Conservation (phyloP, 2,797 vertebrate genomes). For the Bradypodion pumilum region DNA sequence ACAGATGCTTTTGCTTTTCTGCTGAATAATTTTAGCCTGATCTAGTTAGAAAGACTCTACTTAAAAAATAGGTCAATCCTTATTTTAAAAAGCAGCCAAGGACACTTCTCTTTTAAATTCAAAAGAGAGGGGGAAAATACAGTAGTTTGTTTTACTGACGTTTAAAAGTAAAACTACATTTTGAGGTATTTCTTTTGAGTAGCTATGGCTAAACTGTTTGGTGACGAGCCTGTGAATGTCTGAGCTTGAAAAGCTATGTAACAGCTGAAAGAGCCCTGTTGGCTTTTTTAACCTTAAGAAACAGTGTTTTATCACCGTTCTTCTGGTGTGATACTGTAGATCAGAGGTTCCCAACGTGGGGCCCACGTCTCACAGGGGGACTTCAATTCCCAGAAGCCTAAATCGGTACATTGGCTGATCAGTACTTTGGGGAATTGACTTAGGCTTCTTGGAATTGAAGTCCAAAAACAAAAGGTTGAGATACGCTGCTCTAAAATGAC, state of each 20-base stretch:
- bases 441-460: too few species aligned
- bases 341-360: too few species aligned
- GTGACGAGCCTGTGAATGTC: conserved; percentile 39
- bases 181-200: conserved; percentile 45
- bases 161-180: conserved; percentile 31
- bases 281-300: conserved; percentile 47
- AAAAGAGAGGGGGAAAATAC: conserved; percentile 10
- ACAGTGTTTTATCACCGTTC: conserved; percentile 57
- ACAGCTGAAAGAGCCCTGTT: conserved; percentile 54
- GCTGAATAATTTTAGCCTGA: conserved; percentile 6
- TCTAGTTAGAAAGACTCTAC: neutral
- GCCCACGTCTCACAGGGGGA: too few species aligned
- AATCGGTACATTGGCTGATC: too few species aligned
- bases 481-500: too few species aligned
- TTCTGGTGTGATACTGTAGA: conserved; percentile 57
- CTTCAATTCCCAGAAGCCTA: too few species aligned
- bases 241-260: conserved; percentile 62
- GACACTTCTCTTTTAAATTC: conserved; percentile 12
- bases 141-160: accelerated
- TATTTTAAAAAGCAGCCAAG: neutral
- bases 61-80: neutral
- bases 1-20: conserved; percentile 30
- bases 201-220: conserved; percentile 54
- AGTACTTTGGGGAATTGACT: too few species aligned
- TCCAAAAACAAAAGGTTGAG: too few species aligned